A percentile compares a stretch with the other conserved stretches of the same genome.
Conservation (phyloP, 2,888 invertebrate species). For the Poecilobothrus nobilitatus region DNA sequence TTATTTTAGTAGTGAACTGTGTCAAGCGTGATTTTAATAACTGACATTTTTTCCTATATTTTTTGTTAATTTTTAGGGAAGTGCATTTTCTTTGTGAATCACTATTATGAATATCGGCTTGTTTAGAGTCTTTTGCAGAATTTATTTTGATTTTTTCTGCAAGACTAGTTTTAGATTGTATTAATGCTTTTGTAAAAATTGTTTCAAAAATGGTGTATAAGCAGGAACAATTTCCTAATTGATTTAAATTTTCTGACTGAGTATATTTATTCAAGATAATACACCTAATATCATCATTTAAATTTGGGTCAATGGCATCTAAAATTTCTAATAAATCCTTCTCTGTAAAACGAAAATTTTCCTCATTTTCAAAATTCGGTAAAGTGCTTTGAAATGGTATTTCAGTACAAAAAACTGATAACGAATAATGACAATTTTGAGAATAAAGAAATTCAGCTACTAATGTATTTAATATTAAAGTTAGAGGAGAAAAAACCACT, state of each 20-base stretch:
- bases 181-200: conserved; percentile 7
- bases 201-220: background rate
- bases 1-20: conserved; percentile 30
- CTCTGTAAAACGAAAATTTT: conserved; percentile 34
- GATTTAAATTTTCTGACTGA: conserved; percentile 23
- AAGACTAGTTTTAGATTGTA: background rate
- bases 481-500: conserved; percentile 33
- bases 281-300: background rate
- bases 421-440: conserved; percentile 39
- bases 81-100: too few relatives aligned
- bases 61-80: too few relatives aligned
- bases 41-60: conserved; percentile 22
- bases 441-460: conserved; percentile 41
- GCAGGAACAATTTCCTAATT: conserved; percentile 13
- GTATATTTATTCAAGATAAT: conserved; percentile 8
- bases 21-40: conserved; percentile 32
- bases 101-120: too few relatives aligned
- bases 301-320: conserved; percentile 28
- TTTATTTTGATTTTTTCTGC: background rate
- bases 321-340: conserved; percentile 34
- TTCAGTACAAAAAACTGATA: conserved; percentile 42
- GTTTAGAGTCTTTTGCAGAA: background rate
- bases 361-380: conserved; percentile 35
- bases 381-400: conserved; percentile 36
- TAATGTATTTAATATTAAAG: conserved; percentile 36